phyloP scores from a whole-genome alignment of 1,140 invertebrate species.

The Heliconius congener region DNA sequence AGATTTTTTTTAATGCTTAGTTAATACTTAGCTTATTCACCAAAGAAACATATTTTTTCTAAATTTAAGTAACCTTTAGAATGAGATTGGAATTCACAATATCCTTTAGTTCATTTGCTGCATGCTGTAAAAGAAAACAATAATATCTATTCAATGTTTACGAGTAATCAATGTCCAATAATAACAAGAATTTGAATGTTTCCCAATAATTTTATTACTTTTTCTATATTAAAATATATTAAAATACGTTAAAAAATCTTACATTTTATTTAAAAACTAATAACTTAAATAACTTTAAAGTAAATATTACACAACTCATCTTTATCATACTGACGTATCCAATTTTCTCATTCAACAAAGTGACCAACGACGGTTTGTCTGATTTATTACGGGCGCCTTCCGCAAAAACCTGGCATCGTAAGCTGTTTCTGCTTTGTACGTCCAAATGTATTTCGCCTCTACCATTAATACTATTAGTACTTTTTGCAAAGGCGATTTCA shows the following conservation, averaged over 20 bases:
- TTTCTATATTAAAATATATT: no score
- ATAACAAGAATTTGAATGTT: no score
- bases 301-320: neutral
- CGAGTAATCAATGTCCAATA: no score
- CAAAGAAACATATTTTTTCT: no score
- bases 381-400: slow-evolving; percentile 61
- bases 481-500: slow-evolving; percentile 6
- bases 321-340: slow-evolving; percentile 31
- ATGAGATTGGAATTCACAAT: no score
- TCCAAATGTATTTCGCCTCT: slow-evolving; percentile 47
- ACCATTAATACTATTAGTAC: slow-evolving; percentile 42
- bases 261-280: neutral
- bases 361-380: slow-evolving; percentile 49
- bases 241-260: neutral
- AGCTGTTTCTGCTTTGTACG: slow-evolving; percentile 54
- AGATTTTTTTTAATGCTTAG: no score
- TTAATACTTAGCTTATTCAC: no score
- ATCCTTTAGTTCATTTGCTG: no score
- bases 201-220: no score
- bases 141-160: no score
- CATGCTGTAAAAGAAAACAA: no score
- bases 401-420: slow-evolving; percentile 58
- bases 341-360: slow-evolving; percentile 32
- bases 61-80: no score
- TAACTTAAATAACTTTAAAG: neutral